Percentiles rank a stretch among this genome's conserved stretches.
Evolutionary conservation across 1,140 invertebrate genomes (phyloP).

Genomic region (Hetaerina americana): DNA sequence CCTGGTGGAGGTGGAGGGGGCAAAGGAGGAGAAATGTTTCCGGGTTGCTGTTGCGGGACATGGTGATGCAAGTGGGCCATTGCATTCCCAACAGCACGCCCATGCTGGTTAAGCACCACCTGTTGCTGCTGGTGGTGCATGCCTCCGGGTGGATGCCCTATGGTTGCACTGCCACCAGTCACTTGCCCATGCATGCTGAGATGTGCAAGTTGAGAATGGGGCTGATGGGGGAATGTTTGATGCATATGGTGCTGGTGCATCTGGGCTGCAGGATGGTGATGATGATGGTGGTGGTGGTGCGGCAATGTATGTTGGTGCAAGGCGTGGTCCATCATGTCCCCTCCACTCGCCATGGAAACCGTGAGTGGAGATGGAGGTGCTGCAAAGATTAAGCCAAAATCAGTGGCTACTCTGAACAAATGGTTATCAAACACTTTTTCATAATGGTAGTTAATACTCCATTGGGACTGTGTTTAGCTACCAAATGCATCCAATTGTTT

Average conservation of each 20-base stretch:
- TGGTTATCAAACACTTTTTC: too few species aligned
- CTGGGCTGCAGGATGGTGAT: slow-evolving; percentile 11
- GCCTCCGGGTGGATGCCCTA: slow-evolving; percentile 14
- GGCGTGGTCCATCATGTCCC: slow-evolving; percentile 40
- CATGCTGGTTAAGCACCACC: neutral
- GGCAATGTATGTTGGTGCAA: slow-evolving; percentile 40
- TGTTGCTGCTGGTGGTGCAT: slow-evolving; percentile 16
- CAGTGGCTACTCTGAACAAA: too few species aligned
- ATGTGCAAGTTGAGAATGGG: slow-evolving; percentile 12
- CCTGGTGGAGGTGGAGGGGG: slow-evolving; percentile 66
- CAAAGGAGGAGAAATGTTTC: slow-evolving; percentile 50
- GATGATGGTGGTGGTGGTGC: slow-evolving; percentile 31
- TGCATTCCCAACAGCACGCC: neutral
- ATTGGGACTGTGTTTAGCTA: too few species aligned
- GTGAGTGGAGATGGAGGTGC: slow-evolving; percentile 64
- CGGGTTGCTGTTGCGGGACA: slow-evolving; percentile 16
- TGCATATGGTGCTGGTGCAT: slow-evolving; percentile 11
- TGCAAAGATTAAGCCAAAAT: slow-evolving; percentile 24
- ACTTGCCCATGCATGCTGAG: slow-evolving; percentile 3
- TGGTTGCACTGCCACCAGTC: neutral
- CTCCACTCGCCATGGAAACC: slow-evolving; percentile 37
- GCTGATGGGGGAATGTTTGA: slow-evolving; percentile 10
- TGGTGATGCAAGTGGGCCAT: slow-evolving; percentile 1
- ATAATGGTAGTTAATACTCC: too few species aligned
- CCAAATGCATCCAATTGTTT: too few species aligned